Base-by-base conservation (phyloP, 2,797 vertebrate genomes). In the Gallirallus australis region DNA sequence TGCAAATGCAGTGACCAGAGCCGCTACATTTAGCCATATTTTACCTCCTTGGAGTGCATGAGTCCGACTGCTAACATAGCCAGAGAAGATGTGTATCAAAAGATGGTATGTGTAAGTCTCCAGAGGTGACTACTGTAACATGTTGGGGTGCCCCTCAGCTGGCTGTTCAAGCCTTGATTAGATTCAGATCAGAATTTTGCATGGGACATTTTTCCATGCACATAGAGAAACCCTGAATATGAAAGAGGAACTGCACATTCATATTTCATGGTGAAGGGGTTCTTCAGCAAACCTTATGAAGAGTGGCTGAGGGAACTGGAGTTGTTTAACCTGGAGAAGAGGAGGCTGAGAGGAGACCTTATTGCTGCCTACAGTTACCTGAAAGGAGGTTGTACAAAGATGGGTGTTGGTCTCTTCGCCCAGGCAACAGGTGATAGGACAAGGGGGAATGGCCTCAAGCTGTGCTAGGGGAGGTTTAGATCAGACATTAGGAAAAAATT, bases 131-230 rank as follows among this genome's bases (percentile, higher is more conserved):
- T 61, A 11, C 7, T 42, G 4, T 20, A 35, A 30, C 3, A 11
- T 2, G 5, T 28, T 0, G 0, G 33, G 14, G 7, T 17, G 50
- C 17, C 15, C 7, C 40, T 12, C 13, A 6, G 15, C 8, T 31
- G 16, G 4, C 25, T 87, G 17, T 7, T 30, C 33, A 24, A 59
- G 14, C 18, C 35, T 72, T 2, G 2, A 12, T 73, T 52, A 45
- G 15, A 15, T 61, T 69, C 24, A 53, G 17, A 77, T 5, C 9
- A 27, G 14, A 2, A 12, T 54, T 50, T 70, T 15, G 2, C 17
- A 15, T 1, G 13, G 30, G 3, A 20, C 8, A 24, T 42, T 69
- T 53, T 0, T 16, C 18, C 52, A 28, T 7, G 13, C 3, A 25
- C 31, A 11, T 33, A 8, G 5, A 78, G 24, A 40, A 7, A 21